These are phyloP conservation scores for Rhaphigaster nebulosa DNA, from an alignment of 2,888 invertebrate genomes.

Conservation along the genomic window DNA sequence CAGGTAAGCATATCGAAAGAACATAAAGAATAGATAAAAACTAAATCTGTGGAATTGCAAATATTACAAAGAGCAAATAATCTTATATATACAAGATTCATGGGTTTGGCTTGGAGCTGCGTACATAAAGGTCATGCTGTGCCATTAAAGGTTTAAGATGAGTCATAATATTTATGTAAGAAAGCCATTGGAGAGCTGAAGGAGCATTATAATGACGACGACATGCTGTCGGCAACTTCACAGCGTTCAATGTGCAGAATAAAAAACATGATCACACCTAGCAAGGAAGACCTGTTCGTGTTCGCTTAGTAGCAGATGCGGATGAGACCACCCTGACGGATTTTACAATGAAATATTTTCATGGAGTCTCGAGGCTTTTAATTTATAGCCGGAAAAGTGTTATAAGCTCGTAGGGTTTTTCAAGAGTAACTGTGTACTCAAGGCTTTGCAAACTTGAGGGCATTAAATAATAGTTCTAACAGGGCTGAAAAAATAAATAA, in stretches of 20 bases:
- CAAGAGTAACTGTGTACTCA: too few species aligned
- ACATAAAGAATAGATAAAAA: too few species aligned
- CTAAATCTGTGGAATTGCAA: too few species aligned
- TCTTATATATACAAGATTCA: not conserved
- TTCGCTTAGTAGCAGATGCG: not conserved
- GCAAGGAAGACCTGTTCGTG: slow-evolving; percentile 9
- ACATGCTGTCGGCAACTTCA: slow-evolving; percentile 20
- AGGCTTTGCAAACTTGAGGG: too few species aligned
- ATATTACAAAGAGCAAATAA: too few species aligned
- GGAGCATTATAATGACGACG: not conserved
- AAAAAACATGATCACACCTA: slow-evolving; percentile 36
- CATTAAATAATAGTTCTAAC: too few species aligned
- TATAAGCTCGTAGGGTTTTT: too few species aligned
- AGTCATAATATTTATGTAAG: not conserved
- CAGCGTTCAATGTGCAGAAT: slow-evolving; percentile 4
- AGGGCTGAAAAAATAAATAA: too few species aligned
- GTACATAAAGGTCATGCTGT: not conserved
- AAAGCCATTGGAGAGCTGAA: not conserved
- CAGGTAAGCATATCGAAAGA: too few species aligned
- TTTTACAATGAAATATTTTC: not conserved
- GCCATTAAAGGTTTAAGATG: not conserved
- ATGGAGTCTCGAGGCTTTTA: not conserved
- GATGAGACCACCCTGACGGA: not conserved
- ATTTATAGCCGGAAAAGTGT: not conserved
- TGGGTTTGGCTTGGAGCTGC: not conserved